Base-by-base conservation (phyloP, 2,113 vertebrate species). In the Oncorhynchus tshawytscha region DNA sequence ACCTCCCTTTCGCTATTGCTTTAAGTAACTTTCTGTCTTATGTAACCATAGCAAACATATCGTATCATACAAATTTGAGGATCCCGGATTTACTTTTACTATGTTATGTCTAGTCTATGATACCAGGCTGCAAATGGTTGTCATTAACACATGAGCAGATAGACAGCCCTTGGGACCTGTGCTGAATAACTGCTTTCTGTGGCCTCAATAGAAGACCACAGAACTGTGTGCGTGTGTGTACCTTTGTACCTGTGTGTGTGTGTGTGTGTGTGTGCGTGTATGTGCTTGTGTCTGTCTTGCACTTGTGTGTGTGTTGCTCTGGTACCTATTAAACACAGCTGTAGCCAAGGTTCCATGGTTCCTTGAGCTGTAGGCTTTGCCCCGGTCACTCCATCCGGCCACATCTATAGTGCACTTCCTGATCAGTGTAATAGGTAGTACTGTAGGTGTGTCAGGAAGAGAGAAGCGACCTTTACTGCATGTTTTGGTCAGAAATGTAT, bases 91-190 rank as follows among this genome's bases (percentile, higher is more conserved):
- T 45, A 45, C 39, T 9, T 45, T 45, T 45, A 45, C 39, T 45
- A 45, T 45, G 39, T 45, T 9, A 45, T 45, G 39, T 45, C 39
- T 45, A 45, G 39, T 45, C 39, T 16, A 25, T 69, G 25, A 31
- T 12, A n/a, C 54, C 57, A 18, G 31, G 12, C 27, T 69, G 67
- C 57, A 84, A 91, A 91, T 84, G 83, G 82, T 85, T 87, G 90
- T 88, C 91, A 89, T 90, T 92, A 90, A 91, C 89, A 90, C 90
- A 91, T 75, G 85, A 89, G 90, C 78, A 83, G 82, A 82, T 80
- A 75, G 81, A 71, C 74, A 67, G 75, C 90, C 82, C 72, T 45
- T 48, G 88, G 86, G 90, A 90, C 79, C 80, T 79, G 86, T 85
- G 78, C 90, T 85, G 82, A 89, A 88, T 86, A 85, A 88, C 88